Evolutionary conservation across 2,888 invertebrate genomes (phyloP), one percentile per base, ranked within the genome.

Genomic region (Chydorus sphaericus): DNA sequence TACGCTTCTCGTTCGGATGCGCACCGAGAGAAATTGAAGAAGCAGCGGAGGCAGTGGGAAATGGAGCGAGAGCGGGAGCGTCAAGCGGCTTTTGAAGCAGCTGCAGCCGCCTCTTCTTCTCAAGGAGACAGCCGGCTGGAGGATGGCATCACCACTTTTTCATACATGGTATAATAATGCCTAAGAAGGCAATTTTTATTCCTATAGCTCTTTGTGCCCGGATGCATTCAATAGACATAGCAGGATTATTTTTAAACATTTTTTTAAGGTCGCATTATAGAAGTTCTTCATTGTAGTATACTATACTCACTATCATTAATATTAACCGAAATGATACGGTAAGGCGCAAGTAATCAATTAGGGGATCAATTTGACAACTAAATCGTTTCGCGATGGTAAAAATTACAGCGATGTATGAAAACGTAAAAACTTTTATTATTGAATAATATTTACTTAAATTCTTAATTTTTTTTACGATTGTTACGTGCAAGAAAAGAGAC

Each of bases 1-100:
- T 74, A 75, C 58, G 66, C 70, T 7, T 68, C 69, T 16, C 62
- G 74, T 52, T 61, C 60, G 16, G 62, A 62, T 56, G 58, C 48
- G 28, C 56, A 65, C 70, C 65, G 71, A 48, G 90, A 91, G 73
- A 89, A 85, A 67, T 83, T 90, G 80, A 88, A 89, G 77, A 86
- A 86, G 71, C 85, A 88, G 71, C 77, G 85, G 65, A 77, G 85
- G 61, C 77, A 79, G 66, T 77, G 77, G 67, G 89, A 90, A 73
- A 76, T 88, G 75, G 89, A 90, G 71, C 84, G 48, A 4, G 48
- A 52, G 33, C 36, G 52, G 10, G 52, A 52, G 37, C 31, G 36
- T 8, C 55, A 55, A 48, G 55, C 55, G 16, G 55, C 55, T 14
- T 33, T 55, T 23, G 49, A 36, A 26, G 55, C 54, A 7, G 54